These are phyloP conservation scores for Xiphophorus maculatus DNA, from an alignment of 2,113 vertebrate genomes.

Conservation along the genomic window DNA sequence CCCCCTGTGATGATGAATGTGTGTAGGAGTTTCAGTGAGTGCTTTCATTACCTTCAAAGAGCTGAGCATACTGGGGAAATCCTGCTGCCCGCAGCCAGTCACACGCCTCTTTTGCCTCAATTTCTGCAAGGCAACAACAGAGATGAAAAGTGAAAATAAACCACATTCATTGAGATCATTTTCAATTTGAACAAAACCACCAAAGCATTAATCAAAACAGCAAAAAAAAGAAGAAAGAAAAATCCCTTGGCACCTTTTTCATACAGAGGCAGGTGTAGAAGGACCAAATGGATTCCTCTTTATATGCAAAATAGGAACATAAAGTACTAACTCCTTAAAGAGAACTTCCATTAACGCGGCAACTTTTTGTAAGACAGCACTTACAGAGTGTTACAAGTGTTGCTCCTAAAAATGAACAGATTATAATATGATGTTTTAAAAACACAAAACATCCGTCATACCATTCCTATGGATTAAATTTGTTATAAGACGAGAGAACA, in stretches of 20 bases:
- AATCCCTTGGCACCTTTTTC: not conserved
- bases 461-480: too few species aligned
- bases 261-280: not conserved
- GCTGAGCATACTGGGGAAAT: slow-evolving; percentile 97
- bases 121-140: slow-evolving; percentile 84
- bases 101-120: slow-evolving; percentile 95
- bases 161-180: not conserved
- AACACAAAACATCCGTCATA: too few species aligned
- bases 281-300: not conserved
- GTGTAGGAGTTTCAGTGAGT: slow-evolving; percentile 38
- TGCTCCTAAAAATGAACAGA: too few species aligned
- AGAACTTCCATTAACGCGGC: not conserved
- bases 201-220: not conserved
- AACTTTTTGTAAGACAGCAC: not conserved
- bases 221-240: not conserved
- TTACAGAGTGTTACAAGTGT: not conserved
- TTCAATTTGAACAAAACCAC: slow-evolving; percentile 27
- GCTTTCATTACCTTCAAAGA: slow-evolving; percentile 90
- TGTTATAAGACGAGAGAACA: too few species aligned
- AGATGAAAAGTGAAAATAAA: slow-evolving; percentile 30
- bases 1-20: slow-evolving; percentile 37
- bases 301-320: not conserved
- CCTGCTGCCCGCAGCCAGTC: slow-evolving; percentile 97
- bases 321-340: not conserved
- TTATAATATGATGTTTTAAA: too few species aligned